Percentiles rank a stretch among this genome's conserved stretches.
phyloP scores from a whole-genome alignment of 2,797 vertebrate species.

The Numenius phaeopus region DNA sequence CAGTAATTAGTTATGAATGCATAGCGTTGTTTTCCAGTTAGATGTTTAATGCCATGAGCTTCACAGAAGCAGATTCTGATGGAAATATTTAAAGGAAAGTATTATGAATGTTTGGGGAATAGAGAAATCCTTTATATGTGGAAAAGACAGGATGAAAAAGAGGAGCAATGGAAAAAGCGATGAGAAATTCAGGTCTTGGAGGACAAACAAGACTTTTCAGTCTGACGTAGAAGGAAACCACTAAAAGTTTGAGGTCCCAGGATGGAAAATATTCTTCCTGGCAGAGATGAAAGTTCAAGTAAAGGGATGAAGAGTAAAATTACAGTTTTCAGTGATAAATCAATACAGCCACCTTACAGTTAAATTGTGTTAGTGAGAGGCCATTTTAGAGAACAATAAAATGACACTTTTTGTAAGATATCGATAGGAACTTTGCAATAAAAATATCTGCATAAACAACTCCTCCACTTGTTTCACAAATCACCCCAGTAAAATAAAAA shows the following conservation, averaged over 20 bases:
- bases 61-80: background rate
- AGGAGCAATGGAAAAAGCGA: background rate
- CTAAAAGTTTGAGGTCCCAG: background rate
- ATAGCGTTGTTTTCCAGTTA: rapidly evolving
- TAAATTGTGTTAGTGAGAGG: background rate
- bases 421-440: background rate
- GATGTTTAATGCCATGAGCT: background rate
- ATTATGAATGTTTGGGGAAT: background rate
- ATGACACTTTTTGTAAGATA: background rate
- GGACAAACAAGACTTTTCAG: background rate
- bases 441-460: slow-evolving; percentile 17
- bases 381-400: background rate
- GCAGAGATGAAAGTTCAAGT: background rate
- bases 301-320: background rate
- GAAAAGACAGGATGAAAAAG: background rate
- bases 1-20: background rate
- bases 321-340: slow-evolving; percentile 32
- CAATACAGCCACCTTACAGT: background rate
- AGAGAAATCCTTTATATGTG: background rate
- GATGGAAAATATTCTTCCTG: background rate
- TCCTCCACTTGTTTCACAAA: background rate
- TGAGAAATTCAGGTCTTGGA: background rate
- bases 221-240: background rate
- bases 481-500: background rate
- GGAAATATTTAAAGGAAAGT: background rate